Conservation (phyloP, 1,140 invertebrate species). For the Gonatopus flavifemur region DNA sequence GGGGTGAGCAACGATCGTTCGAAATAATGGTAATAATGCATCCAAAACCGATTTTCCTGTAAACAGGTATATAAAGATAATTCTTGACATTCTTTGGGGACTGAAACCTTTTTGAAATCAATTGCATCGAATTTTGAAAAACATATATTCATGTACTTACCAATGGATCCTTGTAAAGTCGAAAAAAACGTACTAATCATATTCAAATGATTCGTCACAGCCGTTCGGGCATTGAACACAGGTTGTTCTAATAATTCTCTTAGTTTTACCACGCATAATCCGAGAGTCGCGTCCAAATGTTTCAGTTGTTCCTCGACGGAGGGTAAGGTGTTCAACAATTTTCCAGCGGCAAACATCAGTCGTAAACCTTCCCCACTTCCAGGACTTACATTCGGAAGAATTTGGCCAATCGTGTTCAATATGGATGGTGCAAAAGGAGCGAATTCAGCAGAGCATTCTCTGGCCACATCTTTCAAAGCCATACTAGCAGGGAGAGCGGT, state of each 20-base stretch:
- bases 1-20: conserved; percentile 39
- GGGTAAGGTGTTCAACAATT: conserved; percentile 69
- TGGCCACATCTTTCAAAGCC: conserved; percentile 82
- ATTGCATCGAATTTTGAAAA: too few species aligned
- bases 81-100: too few species aligned
- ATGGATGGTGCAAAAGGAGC: conserved; percentile 66
- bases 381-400: conserved; percentile 31
- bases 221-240: conserved; percentile 31
- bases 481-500: conserved; percentile 79
- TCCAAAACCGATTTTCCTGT: conserved; percentile 40
- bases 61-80: too few species aligned
- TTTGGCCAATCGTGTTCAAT: conserved; percentile 43
- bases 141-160: too few species aligned
- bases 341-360: conserved; percentile 77
- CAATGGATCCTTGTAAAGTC: conserved; percentile 61
- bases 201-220: conserved; percentile 58
- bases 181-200: conserved; percentile 73
- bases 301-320: conserved; percentile 63
- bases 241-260: conserved; percentile 59
- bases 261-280: conserved; percentile 68
- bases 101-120: too few species aligned
- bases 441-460: conserved; percentile 74
- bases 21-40: conserved; percentile 46
- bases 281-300: conserved; percentile 70
- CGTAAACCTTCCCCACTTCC: conserved; percentile 64